phyloP scores from a whole-genome alignment of 2,113 vertebrate genomes.

The Esox niger region DNA sequence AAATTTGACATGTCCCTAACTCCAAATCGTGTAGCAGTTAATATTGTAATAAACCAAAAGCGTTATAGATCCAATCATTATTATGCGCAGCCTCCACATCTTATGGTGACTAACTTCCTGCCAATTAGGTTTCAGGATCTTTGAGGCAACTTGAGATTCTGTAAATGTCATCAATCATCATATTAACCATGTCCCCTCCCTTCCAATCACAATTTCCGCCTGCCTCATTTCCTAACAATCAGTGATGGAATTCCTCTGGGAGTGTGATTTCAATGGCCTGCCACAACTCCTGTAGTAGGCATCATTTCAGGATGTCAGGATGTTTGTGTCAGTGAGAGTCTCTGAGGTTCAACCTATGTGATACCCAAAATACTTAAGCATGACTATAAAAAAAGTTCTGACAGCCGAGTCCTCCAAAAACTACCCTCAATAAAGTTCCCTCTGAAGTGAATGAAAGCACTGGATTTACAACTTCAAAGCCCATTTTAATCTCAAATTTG shows the following conservation, averaged over 20 bases:
- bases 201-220: conserved; percentile 24
- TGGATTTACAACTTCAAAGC: conserved; percentile 42
- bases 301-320: background rate
- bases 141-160: conserved; percentile 13
- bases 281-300: conserved; percentile 4
- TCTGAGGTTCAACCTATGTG: background rate
- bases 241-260: background rate
- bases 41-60: background rate
- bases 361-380: background rate
- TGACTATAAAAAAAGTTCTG: background rate
- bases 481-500: conserved; percentile 44
- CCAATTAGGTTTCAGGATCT: conserved; percentile 12
- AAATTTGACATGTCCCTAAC: background rate
- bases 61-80: conserved; percentile 3
- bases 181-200: background rate
- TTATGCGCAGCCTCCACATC: background rate
- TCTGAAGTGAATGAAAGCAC: conserved; percentile 18
- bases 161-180: conserved; percentile 18
- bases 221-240: conserved; percentile 16
- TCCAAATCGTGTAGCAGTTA: background rate
- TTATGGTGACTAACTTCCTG: conserved; percentile 18
- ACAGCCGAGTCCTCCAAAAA: conserved; percentile 16
- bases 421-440: background rate
- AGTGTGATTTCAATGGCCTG: background rate
- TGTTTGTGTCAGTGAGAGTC: background rate